A percentile compares a stretch with the other conserved stretches of the same genome.
Evolutionary conservation across 2,113 vertebrate genomes (phyloP).

Genomic region (Brienomyrus brachyistius): DNA sequence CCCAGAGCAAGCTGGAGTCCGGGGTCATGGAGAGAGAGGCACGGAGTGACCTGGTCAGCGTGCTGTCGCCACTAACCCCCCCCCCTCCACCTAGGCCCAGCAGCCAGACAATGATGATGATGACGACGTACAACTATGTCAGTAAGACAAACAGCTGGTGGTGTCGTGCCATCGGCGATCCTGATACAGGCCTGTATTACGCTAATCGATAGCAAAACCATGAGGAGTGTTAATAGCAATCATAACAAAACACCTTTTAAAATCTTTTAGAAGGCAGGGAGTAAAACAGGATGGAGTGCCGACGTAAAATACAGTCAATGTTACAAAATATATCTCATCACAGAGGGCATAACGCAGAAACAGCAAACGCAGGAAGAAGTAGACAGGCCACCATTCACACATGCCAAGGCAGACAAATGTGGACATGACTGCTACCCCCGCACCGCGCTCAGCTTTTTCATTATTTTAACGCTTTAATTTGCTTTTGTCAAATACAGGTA

Average conservation of each 20-base stretch:
- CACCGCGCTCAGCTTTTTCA: conserved; percentile 28
- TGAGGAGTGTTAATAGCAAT: background rate
- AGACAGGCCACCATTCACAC: background rate
- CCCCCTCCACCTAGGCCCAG: background rate
- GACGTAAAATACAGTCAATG: background rate
- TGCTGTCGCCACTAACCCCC: background rate
- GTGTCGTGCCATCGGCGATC: background rate
- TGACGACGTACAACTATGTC: background rate
- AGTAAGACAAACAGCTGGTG: background rate
- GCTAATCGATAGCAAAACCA: background rate
- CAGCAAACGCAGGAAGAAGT: conserved; percentile 2
- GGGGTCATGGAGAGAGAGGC: background rate
- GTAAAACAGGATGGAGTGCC: background rate
- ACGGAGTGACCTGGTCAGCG: background rate
- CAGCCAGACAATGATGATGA: background rate
- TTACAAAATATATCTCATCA: background rate
- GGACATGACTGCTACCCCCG: background rate
- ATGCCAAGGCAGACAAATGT: background rate
- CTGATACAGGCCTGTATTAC: background rate
- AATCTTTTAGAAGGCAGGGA: background rate
- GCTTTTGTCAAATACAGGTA: conserved; percentile 61
- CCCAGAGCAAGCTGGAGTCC: background rate
- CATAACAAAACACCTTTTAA: background rate
- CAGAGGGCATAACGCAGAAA: conserved; percentile 5
- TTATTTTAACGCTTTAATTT: conserved; percentile 55